Base-by-base conservation (phyloP, 2,888 invertebrate species). In the Noctuana brunneofusca region DNA sequence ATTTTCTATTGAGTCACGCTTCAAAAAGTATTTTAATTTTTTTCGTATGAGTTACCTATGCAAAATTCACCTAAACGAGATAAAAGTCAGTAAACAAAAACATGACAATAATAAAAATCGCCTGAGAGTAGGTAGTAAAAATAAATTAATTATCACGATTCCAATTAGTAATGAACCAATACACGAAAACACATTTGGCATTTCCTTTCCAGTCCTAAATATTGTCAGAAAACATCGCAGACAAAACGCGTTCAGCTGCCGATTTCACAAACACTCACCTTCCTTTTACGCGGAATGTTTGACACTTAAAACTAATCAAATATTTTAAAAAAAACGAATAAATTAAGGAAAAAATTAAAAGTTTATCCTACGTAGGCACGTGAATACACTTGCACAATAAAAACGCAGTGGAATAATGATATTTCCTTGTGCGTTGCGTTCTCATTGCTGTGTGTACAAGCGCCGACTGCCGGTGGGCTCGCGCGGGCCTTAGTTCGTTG, bases 211-310 rank as follows among this genome's bases (percentile, higher is more conserved):
- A 53, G 53, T 38, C 46, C 46, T 18, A 24, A 38, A 49, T 9
- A 22, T 11, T 8, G 30, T 46, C 11, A 12, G 22, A 35, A 54
- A 54, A 54, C 59, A 30, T 58, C 16, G 32, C 41, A 18, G 11
- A 46, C 20, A 20, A 46, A 2, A 20, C 18, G 46, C 27, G 22
- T 57, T 27, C 43, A 30, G 27, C 32, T 3, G 54, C 16, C 59
- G 46, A 54, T 60, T 63, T 63, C 68, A 66, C 66, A 63, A 66
- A 85, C 24, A 54, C 89, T 89, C 73, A 91, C 90, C 90, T 91
- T 91, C 84, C 88, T 84, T 79, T 89, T 91, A 9, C 90, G 89
- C 75, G 91, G 90, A 88, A 90, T 90, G 79, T 80, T 89, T 74
- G 71, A 72, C 72, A 74, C 79, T 81, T 77, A 75, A 69, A 73